Base-by-base conservation (phyloP, 2,888 invertebrate genomes). In the Epirrita christyi region DNA sequence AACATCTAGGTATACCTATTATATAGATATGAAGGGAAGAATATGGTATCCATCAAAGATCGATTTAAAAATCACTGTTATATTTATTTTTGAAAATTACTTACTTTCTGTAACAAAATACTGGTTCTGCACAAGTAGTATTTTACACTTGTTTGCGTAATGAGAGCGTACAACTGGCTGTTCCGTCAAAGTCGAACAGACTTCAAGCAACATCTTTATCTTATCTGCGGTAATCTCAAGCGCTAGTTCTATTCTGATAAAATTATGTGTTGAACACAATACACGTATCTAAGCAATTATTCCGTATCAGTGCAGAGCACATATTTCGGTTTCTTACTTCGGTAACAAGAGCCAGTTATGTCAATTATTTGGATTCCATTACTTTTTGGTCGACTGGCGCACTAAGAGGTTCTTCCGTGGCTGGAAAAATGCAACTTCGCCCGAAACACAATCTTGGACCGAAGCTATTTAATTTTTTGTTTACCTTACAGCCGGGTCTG, bases 181-280 rank as follows among this genome's bases (percentile, higher is more conserved):
- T 52, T 10, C 34, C 9, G 37, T 36, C 46, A 46, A 55, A 34
- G 50, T 47, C 38, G 32, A 46, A 32, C 27, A 28, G 21, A 21
- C 21, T 21, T 4, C 4, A 21, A 21, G 21, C 40, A 49, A 27
- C 44, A 53, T 56, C 55, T 53, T 59, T 62, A 62, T 74, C 74
- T 74, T 68, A 74, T 74, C 74, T 45, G 41, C 46, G 42, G 38
- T 66, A 69, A 70, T 72, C 66, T 59, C 49, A 43, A 59, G 65
- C 63, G 43, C 44, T 63, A 65, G 60, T 66, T 59, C 50, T 61
- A 55, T 55, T 52, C 53, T 58, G 63, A 65, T 64, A 65, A 64
- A 11, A 28, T 37, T 54, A 46, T 40, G 21, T 40, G 28, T 51
- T 34, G 32, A 49, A 45, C 21, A 55, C 43, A 49, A 29, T 41